phyloP scores from a whole-genome alignment of 1,140 invertebrate species.

The Drosophila neocordata region DNA sequence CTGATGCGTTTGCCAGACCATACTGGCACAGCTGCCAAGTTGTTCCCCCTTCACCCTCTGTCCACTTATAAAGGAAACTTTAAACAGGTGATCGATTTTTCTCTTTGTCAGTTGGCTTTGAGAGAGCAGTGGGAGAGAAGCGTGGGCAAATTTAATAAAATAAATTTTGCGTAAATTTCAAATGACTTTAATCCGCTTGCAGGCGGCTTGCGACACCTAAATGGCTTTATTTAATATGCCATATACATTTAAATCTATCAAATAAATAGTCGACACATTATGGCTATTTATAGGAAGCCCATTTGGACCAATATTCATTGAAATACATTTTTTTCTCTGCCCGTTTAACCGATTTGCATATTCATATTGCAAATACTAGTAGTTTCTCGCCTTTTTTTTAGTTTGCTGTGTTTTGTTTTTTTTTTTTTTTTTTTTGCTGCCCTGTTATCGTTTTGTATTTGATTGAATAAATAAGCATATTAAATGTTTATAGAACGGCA shows the following conservation, averaged over 20 bases:
- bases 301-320: constrained; percentile 27
- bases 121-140: no score
- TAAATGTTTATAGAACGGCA: constrained; percentile 37
- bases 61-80: constrained; percentile 21
- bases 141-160: constrained; percentile 54
- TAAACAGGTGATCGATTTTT: constrained; percentile 75
- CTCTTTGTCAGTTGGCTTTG: constrained; percentile 29
- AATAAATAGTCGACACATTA: constrained; percentile 31
- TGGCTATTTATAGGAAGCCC: constrained; percentile 38
- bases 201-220: constrained; percentile 52
- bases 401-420: neutral
- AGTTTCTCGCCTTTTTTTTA: constrained; percentile 22
- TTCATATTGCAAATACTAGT: constrained; percentile 23
- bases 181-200: constrained; percentile 56
- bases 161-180: constrained; percentile 2
- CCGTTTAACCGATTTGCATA: constrained; percentile 37
- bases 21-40: constrained; percentile 74
- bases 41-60: constrained; percentile 37
- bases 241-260: constrained; percentile 46
- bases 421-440: neutral
- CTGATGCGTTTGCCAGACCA: constrained; percentile 66
- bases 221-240: constrained; percentile 34
- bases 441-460: neutral
- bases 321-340: constrained; percentile 25
- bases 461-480: constrained; percentile 54